Evolutionary conservation across 2,113 vertebrate species (phyloP).

Genomic region (Myxocyprinus asiaticus): DNA sequence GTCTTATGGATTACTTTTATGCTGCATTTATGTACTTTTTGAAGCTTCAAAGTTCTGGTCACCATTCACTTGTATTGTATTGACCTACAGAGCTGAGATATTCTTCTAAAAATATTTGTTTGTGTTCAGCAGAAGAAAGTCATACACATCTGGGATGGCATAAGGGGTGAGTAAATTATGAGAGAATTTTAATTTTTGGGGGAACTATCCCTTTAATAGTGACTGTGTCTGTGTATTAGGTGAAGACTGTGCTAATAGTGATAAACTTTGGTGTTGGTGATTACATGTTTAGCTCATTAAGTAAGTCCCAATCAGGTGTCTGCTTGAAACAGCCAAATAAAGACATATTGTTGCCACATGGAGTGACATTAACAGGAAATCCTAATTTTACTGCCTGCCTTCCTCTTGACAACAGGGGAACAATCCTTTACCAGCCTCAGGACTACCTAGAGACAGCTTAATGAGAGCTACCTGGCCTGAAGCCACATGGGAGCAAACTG

Average conservation of each 20-base stretch:
- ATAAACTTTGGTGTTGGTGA: slow-evolving; percentile 24
- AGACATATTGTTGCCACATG: slow-evolving; percentile 27
- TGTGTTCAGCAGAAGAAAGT: too few relatives aligned
- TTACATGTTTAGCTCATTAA: slow-evolving; percentile 49
- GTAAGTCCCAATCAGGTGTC: slow-evolving; percentile 38
- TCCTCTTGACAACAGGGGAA: slow-evolving; percentile 30
- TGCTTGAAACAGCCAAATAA: slow-evolving; percentile 20
- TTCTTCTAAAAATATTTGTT: too few relatives aligned
- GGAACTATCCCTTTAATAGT: neutral
- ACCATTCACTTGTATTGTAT: too few relatives aligned
- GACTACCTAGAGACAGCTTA: slow-evolving; percentile 62
- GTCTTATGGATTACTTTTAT: too few relatives aligned
- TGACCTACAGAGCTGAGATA: too few relatives aligned
- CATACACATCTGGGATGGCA: too few relatives aligned
- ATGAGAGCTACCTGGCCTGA: slow-evolving; percentile 40
- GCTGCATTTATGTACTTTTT: too few relatives aligned
- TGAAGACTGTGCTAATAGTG: neutral
- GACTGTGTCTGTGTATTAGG: slow-evolving; percentile 7
- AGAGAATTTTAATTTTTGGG: too few relatives aligned
- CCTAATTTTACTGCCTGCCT: slow-evolving; percentile 6
- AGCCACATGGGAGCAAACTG: slow-evolving; percentile 36
- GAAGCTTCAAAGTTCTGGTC: too few relatives aligned
- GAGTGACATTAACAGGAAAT: slow-evolving; percentile 6
- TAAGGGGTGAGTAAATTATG: too few relatives aligned
- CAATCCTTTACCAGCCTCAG: slow-evolving; percentile 40